Conservation (phyloP, 2,888 invertebrate genomes). For the Mystacides longicornis region DNA sequence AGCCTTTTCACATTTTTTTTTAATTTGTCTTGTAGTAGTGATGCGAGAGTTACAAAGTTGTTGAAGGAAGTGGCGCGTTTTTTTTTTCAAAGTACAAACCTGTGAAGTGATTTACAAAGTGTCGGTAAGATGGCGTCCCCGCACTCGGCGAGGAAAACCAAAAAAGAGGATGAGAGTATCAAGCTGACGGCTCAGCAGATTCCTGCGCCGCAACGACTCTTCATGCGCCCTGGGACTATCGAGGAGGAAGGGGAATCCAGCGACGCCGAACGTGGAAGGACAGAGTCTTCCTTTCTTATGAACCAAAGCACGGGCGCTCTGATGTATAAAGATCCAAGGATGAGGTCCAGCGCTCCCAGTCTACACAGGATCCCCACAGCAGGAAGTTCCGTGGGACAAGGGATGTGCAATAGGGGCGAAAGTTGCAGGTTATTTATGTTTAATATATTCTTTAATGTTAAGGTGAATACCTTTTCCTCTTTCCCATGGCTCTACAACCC, state of each 20-base stretch:
- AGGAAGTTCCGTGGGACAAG: constrained; percentile 51
- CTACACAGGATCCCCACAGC: constrained; percentile 53
- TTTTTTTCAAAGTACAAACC: no score
- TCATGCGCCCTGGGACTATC: constrained; percentile 43
- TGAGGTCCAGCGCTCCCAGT: constrained; percentile 39
- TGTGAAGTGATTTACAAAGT: no score
- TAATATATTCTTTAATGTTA: no score
- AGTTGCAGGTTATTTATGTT: constrained; percentile 13
- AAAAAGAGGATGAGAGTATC: constrained; percentile 11
- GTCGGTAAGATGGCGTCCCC: not conserved
- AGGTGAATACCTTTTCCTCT: no score
- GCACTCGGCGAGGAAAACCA: constrained; percentile 1
- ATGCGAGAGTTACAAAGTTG: no score
- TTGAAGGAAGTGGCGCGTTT: no score
- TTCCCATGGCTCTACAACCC: no score
- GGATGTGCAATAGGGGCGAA: constrained; percentile 26
- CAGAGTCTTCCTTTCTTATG: constrained; percentile 42
- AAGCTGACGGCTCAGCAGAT: not conserved
- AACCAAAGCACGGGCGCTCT: constrained; percentile 7
- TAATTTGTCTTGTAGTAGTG: no score
- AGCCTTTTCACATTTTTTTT: no score
- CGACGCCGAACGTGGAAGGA: constrained; percentile 42
- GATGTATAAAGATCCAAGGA: constrained; percentile 25
- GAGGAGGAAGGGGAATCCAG: constrained; percentile 46
- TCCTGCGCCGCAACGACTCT: constrained; percentile 31